A percentile compares a stretch with the other conserved stretches of the same genome.
Conservation (phyloP, 2,888 invertebrate species). For the Trichopoda pennipes region DNA sequence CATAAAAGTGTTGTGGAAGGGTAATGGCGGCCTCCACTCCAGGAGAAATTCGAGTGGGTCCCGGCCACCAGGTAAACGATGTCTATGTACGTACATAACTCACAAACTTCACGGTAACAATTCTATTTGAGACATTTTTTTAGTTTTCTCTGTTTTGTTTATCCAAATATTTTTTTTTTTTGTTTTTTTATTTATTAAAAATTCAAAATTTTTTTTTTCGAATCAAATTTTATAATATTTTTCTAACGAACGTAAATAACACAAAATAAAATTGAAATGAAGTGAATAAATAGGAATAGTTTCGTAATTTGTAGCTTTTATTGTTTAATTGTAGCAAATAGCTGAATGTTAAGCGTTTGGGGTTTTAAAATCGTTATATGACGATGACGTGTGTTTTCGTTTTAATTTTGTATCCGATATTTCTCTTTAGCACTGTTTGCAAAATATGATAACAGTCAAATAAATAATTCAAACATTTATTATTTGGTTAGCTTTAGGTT, state of each 20-base stretch:
- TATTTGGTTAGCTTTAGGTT: too few relatives aligned
- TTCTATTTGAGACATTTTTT: slow-evolving; percentile 59
- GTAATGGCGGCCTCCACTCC: slow-evolving; percentile 86
- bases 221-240: slow-evolving; percentile 18
- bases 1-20: slow-evolving; percentile 81
- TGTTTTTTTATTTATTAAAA: slow-evolving; percentile 40
- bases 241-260: slow-evolving; percentile 31
- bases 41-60: slow-evolving; percentile 89
- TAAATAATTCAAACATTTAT: too few relatives aligned
- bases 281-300: too few relatives aligned
- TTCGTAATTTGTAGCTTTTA: too few relatives aligned
- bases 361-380: too few relatives aligned
- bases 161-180: slow-evolving; percentile 64
- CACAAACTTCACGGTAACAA: slow-evolving; percentile 83
- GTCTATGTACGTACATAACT: slow-evolving; percentile 85
- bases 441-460: too few relatives aligned
- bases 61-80: slow-evolving; percentile 88
- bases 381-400: too few relatives aligned
- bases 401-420: too few relatives aligned
- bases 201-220: slow-evolving; percentile 68
- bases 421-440: too few relatives aligned
- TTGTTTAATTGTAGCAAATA: too few relatives aligned
- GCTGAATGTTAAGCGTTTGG: too few relatives aligned
- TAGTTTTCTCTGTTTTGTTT: slow-evolving; percentile 57
- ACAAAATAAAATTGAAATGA: not conserved